Base-by-base conservation (phyloP, 92 coral and sea anemone genomes). In the Epizoanthus fatuus region DNA sequence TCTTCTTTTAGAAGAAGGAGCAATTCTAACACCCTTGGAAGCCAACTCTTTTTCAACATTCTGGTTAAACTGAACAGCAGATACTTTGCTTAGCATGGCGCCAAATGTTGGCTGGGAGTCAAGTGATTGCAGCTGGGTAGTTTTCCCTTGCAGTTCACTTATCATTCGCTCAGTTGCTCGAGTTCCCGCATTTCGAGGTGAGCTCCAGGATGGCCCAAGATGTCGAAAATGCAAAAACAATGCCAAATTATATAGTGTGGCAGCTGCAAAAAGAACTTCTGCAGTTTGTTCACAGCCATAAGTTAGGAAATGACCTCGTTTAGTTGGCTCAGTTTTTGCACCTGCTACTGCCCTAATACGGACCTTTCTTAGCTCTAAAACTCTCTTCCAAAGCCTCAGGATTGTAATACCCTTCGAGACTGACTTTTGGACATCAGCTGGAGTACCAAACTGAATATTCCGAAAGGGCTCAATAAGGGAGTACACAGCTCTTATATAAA, bases 241-340 rank as follows among this genome's bases (percentile, higher is more conserved):
- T 32, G 89, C 84, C 15, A 86, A 72, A 76, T 86, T 65, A 45
- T 86, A 72, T 3, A 86, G 69, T 16, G 89, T 86, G 9, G 84
- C 89, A 4, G 84, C 89, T 9, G 89, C 84, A 86, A 76, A 76
- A 47, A 65, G 73, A 32, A 77, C 22, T 68, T 86, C 89, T 19
- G 79, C 71, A n/a, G 75, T 75, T 7, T 56, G 1, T 14, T 86
- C 63, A 40, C 72, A 85, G 72, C 89, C 83, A 12, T 75, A 84
- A 11, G 80, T 71, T 7, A 59, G 63, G 63, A 72, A 83, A 14
- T 83, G 11, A 51, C 87, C 87, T 40, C 87, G 64, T 74, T 83
- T 83, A 35, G 58, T 75, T 15, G 86, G 86, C 38, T 64, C 62
- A 65, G 13, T 37, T 70, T 82, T 69, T 19, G 86, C 86, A 56